Evolutionary conservation across 2,888 invertebrate genomes (phyloP).

Genomic region (Thecocarcelia acutangulata): DNA sequence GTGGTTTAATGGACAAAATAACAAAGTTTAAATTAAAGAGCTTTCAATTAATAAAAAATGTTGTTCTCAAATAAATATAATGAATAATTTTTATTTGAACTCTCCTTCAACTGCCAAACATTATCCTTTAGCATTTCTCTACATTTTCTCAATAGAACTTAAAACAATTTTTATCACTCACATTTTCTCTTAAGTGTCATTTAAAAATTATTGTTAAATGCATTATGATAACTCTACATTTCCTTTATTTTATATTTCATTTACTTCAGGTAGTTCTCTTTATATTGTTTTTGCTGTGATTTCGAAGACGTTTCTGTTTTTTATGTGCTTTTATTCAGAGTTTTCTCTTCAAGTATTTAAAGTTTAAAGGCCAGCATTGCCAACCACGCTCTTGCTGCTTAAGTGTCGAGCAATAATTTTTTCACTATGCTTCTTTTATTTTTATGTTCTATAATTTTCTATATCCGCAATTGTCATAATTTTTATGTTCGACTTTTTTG

Average conservation of each 20-base stretch:
- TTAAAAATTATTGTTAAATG: constrained; percentile 66
- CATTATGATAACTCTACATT: constrained; percentile 63
- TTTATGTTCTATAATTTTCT: constrained; percentile 70
- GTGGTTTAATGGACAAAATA: not conserved
- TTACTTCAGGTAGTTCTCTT: constrained; percentile 7
- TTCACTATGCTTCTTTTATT: constrained; percentile 31
- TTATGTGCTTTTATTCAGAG: constrained; percentile 22
- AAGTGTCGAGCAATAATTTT: constrained; percentile 41
- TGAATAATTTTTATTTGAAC: constrained; percentile 13
- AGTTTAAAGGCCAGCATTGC: not conserved
- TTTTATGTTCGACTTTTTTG: constrained; percentile 67
- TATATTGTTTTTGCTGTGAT: not conserved
- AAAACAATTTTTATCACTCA: constrained; percentile 4
- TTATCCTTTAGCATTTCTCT: not conserved
- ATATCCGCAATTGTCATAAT: constrained; percentile 73
- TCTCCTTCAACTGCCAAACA: constrained; percentile 18
- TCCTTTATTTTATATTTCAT: constrained; percentile 59
- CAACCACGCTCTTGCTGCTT: not conserved
- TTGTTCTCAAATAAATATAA: not conserved
- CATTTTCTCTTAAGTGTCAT: constrained; percentile 61
- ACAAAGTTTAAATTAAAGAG: not conserved
- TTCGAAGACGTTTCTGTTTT: constrained; percentile 2
- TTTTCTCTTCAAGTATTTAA: not conserved
- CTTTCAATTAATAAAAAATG: not conserved
- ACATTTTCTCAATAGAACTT: not conserved